Base-by-base conservation (phyloP, 37 sponge, comb jelly and placozoan species). In the Ephydatia muelleri region DNA sequence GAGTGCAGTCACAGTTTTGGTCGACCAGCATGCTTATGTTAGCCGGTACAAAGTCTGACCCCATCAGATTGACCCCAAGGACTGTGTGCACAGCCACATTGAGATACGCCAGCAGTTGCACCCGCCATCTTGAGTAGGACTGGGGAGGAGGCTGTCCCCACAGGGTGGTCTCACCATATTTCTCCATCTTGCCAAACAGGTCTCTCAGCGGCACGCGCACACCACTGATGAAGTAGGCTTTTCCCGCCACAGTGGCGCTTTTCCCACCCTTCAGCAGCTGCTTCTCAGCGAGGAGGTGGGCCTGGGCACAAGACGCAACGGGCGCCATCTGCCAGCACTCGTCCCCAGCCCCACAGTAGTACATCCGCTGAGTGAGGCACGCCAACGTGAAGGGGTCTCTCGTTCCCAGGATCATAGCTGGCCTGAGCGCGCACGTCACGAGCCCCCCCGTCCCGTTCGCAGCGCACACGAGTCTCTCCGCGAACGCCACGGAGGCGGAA, bases 231-330 rank as follows among this genome's bases (percentile, higher is more conserved):
- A 65, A 79, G 66, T 85, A 90, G 21, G 70, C 90, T n/a, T 81
- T 84, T 0, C 90, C 90, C 27, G 81, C 89, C 0, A 49, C 79
- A 31, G 72, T 67, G 13, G 73, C 40, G 4, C 14, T 28, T 9
- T 22, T 21, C 8, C 80, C 75, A 0, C 72, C 85, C 38, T 36
- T 33, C 31, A 30, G 16, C 16, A 85, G 82, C 34, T 80, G 80
- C 70, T 90, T 90, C 34, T 90, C 90, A 3, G 82, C 90, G 0
- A 90, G 76, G 22, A 90, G 25, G 65, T 90, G 85, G 19, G 68
- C 84, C 66, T 65, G n/a, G 2, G 84, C 89, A 67, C 82, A 39
- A 31, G 84, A 65, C 11, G 26, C 49, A 28, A 71, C 31, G 8
- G 77, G 30, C 23, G 84, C 84, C 5, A 84, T 5, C 11, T 75